These are phyloP conservation scores for Phoebastria nigripes DNA, from an alignment of 2,797 vertebrate species.

Conservation along the genomic window DNA sequence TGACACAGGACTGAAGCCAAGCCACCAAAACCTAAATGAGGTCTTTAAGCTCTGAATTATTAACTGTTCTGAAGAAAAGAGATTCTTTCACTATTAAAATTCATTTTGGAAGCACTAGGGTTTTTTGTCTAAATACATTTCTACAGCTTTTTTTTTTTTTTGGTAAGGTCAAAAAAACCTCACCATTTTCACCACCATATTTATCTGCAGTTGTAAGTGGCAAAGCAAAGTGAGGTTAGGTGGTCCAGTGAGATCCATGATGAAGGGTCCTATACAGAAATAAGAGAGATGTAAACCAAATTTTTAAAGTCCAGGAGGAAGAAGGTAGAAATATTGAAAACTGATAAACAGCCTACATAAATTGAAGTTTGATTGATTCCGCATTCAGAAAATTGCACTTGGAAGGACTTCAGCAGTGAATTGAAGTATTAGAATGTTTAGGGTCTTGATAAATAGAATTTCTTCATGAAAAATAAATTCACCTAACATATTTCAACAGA, in stretches of 20 bases:
- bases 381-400: not conserved
- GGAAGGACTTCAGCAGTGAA: not conserved
- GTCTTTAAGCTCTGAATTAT: constrained; percentile 18
- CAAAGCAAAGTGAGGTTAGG: not conserved
- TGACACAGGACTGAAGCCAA: not conserved
- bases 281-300: not conserved
- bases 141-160: not conserved
- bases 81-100: not conserved
- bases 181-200: not conserved
- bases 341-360: not conserved
- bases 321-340: not conserved
- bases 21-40: not conserved
- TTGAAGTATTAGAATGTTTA: not conserved
- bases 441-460: not conserved
- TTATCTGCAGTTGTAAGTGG: not conserved
- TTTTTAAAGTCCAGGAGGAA: not conserved
- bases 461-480: not conserved
- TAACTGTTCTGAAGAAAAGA: not conserved
- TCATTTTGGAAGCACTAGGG: not conserved
- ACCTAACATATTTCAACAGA: not conserved
- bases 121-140: not conserved
- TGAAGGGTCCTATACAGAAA: not conserved
- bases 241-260: not conserved
- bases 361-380: not conserved
- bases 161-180: not conserved